Evolutionary conservation across 2,888 invertebrate genomes (phyloP).

Genomic region (Isoperla grammatica): DNA sequence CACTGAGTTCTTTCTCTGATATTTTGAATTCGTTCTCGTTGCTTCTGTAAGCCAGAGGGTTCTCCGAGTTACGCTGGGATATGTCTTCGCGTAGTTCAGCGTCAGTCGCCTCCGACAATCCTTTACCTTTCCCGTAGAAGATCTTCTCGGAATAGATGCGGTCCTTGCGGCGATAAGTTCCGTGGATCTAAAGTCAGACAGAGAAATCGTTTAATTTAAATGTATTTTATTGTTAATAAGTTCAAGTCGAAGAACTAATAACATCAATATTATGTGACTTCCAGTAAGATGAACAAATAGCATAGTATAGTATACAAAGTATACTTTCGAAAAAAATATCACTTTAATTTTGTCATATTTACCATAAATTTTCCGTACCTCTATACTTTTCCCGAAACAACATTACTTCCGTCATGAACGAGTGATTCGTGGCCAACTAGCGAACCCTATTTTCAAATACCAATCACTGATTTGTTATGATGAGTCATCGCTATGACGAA

Average conservation of each 20-base stretch:
- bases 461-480: too few species aligned
- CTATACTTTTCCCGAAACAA: too few species aligned
- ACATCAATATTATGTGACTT: neutral
- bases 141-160: conserved; percentile 62
- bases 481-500: too few species aligned
- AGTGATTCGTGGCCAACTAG: too few species aligned
- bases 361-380: too few species aligned
- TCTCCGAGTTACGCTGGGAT: conserved; percentile 46
- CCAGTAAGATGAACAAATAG: neutral
- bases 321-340: too few species aligned
- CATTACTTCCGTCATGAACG: too few species aligned
- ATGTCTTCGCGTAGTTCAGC: conserved; percentile 49
- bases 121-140: conserved; percentile 54
- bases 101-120: conserved; percentile 46
- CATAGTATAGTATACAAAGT: too few species aligned
- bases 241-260: neutral
- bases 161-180: conserved; percentile 58
- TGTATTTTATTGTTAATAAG: neutral
- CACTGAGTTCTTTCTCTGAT: conserved; percentile 24
- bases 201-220: neutral
- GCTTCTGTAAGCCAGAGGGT: conserved; percentile 45
- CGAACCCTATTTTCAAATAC: too few species aligned
- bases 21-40: conserved; percentile 41
- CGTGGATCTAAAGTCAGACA: conserved; percentile 54
- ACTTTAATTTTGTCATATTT: too few species aligned